Base-by-base conservation (phyloP, 2,888 invertebrate genomes). In the Poecilobothrus nobilitatus region DNA sequence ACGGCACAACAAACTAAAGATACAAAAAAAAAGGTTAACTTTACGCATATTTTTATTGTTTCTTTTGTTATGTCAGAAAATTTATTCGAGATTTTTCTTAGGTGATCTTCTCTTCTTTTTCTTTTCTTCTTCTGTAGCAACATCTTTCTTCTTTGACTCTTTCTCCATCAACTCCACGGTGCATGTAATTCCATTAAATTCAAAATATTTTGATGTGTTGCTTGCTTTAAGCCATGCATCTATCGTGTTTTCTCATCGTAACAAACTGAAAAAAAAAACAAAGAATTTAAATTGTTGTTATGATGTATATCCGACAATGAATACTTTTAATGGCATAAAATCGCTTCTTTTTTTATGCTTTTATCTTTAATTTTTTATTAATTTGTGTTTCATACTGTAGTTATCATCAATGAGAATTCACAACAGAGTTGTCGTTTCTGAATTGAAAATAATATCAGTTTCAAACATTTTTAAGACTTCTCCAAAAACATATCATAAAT, bases 61-160 rank as follows among this genome's bases (percentile, higher is more conserved):
- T 53, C 53, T 53, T 53, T 53, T 53, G 53, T 27, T 27, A 27
- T 53, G 53, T 53, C 53, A 53, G 53, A 53, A 53, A 53, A 53
- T 53, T 53, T 53, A 53, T 53, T 53, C 53, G 53, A 53, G 53
- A 53, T 53, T 53, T 53, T 53, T 53, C 53, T 53, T 1, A n/a
- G 53, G 53, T 15, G 53, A 9, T 41, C 41, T 15, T 41, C 41
- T 41, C 9, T 12, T 41, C 7, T 41, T 15, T 12, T 8, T 41
- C 41, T 41, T 41, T 8, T 41, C 9, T 8, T 27, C 5, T 27
- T 27, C 27, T 27, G 2, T 27, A 27, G 5, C 27, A 27, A 4
- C 27, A 27, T 27, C 27, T 27, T 27, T 27, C 27, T 27, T 5
- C 27, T 27, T 27, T 27, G 3, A 27, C 27, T 41, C 41, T 8